Evolutionary conservation across 1,140 invertebrate species (phyloP).

Genomic region (Telenomus remus): DNA sequence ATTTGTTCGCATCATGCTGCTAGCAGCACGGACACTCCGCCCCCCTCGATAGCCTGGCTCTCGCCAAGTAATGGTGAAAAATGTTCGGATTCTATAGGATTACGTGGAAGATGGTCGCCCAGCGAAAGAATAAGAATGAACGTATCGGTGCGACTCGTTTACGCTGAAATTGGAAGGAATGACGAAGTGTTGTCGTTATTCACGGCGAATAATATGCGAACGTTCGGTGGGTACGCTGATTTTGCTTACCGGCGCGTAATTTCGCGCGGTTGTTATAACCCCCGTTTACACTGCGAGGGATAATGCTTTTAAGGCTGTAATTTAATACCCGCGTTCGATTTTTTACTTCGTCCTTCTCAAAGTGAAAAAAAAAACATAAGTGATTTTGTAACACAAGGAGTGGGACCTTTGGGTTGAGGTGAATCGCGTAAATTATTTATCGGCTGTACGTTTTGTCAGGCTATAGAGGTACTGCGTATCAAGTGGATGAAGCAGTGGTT

Average conservation of each 20-base stretch:
- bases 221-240: constrained; percentile 47
- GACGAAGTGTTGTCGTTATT: constrained; percentile 75
- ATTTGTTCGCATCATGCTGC: constrained; percentile 69
- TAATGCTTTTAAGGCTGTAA: constrained; percentile 46
- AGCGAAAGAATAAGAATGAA: constrained; percentile 74
- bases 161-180: constrained; percentile 76
- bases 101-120: constrained; percentile 65
- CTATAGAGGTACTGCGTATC: constrained; percentile 21
- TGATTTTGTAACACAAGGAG: constrained; percentile 12
- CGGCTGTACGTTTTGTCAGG: constrained; percentile 12
- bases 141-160: constrained; percentile 76
- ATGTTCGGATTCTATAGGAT: constrained; percentile 74
- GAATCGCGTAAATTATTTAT: constrained; percentile 35
- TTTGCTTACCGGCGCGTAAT: constrained; percentile 53
- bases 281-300: constrained; percentile 25
- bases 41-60: constrained; percentile 48
- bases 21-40: constrained; percentile 38
- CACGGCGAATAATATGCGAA: constrained; percentile 73
- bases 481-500: constrained; percentile 54
- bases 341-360: constrained; percentile 29
- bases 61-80: constrained; percentile 75
- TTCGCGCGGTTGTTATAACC: constrained; percentile 49
- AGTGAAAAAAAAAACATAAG: constrained; percentile 38
- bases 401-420: background rate
- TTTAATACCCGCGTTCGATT: constrained; percentile 40